Base-by-base conservation (phyloP, 1,140 invertebrate species). In the Drosophila melanica region DNA sequence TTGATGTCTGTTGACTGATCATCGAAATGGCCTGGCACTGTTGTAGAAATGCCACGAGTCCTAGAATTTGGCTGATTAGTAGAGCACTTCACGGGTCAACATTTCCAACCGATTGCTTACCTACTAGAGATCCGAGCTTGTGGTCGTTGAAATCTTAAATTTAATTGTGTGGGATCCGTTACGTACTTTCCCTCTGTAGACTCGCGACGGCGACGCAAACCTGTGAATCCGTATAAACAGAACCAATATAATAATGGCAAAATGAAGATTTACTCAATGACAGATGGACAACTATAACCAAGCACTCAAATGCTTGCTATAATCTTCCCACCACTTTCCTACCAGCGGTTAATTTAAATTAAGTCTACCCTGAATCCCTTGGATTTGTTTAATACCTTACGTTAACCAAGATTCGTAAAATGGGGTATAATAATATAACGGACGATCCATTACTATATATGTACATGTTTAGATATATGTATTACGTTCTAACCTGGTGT, bases 111-210 rank as follows among this genome's bases (percentile, higher is more conserved):
- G 14, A 9, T 5, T 37, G 12, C 20, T 39, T 78, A 92, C 91
- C 91, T 73, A 59, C 72, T 91, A 11, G 76, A 75, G 8, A 73
- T 70, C 16, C 94, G 92, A 18, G 90, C 77, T 73, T 94, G 92
- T 14, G 95, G 94, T 63, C 95, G 93, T 84, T 94, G 94, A 92
- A 96, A 96, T 39, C 95, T 92, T 51, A 96, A 92, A 81, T 95
- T 95, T 62, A 96, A 92, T 85, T 96, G 95, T 23, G 94, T 94
- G 42, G 94, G 94, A 91, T 96, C 95, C 4, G 94, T 94, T 0
- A 96, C 95, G 91, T 96, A 96, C 89, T 96, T 96, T 65, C 70
- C 84, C 35, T 96, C 95, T 48, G 93, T 93, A 9, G 84, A 77
- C 66, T 95, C 93, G 12, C 96, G 93, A n/a, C 96, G 93, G 8